Evolutionary conservation across 2,797 vertebrate genomes (phyloP), one percentile per base, ranked within the genome.

Genomic region (Valencia hispanica): DNA sequence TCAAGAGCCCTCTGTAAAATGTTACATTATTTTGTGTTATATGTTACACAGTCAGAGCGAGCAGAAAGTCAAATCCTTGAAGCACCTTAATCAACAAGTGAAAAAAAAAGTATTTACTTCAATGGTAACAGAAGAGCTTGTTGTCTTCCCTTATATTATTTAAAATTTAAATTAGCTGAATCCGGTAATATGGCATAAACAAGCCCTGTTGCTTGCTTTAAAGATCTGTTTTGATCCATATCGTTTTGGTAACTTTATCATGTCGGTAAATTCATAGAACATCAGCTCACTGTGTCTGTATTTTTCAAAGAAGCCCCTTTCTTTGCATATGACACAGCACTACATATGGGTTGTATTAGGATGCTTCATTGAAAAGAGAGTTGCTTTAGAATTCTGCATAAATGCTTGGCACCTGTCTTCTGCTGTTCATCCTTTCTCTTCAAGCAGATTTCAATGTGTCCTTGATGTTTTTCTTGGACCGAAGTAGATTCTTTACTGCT

Each of bases 61-160:
- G 25, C 68, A 84, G 73, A 68, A 83, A 73, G 55, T 76, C 27
- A 2, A 41, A 12, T 68, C 61, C 71, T 11, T 0, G n/a, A 57
- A 43, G 57, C 39, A 48, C 36, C 73, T 78, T 55, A 73, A 47
- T 80, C 61, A 80, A 63, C 70, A 79, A 73, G 70, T 61, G 72
- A 45, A 83, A 78, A 87, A 83, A 78, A 87, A 80, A 71, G 30
- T 70, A 47, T 84, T 81, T 83, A 68, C 50, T 74, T 78, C 34
- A n/a, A 51, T 30, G 18, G 32, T 45, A 74, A 84, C 36, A 73
- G 76, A 39, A 68, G 41, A 4, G 27, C 63, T 73, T 81, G 72
- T 78, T 69, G 75, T 83, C 71, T 76, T 78, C 41, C 30, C 18
- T 61, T 68, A 72, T 53, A 45, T 72, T 83, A 71, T 75, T 51